Base-by-base conservation (phyloP, 2,797 vertebrate genomes). In the Ispidina picta region DNA sequence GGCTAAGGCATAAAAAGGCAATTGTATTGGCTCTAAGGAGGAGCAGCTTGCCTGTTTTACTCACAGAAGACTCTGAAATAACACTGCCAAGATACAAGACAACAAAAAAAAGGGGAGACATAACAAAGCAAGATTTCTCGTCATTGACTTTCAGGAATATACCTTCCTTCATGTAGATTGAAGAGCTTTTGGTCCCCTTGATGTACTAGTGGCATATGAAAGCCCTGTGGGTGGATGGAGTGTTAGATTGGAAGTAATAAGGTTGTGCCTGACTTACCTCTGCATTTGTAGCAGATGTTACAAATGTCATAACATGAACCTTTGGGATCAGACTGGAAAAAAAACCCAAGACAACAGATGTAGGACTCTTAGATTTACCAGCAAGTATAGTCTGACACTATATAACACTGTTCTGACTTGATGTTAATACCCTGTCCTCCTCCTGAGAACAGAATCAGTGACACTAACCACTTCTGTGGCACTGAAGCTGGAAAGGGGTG, bases 261-360 rank as follows among this genome's bases (percentile, higher is more conserved):
- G 94, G 87, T 92, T 96, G 95, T 97, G 95, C 93, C 94, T 97
- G 97, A 96, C 94, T 97, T 97, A 96, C 92, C 92, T 97, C 92
- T 51, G 12, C 83, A 95, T 97, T 97, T 90, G 94, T 87, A 97
- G 95, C 96, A 97, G 97, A 97, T 97, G 96, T 96, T 95, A 93
- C 92, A 96, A 95, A 96, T 97, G 96, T 97, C 94, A 96, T 94
- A 96, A 97, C 92, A 95, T 90, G 95, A 96, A 96, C 95, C 95
- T 97, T 96, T 95, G 97, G 96, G 94, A 97, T 97, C 91, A 85
- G 88, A 63, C 56, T 93, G 81, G 76, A 29, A 33, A 56, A 58
- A 87, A 91, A 82, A 39, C 82, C 71, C 91, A 94, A 70, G 93
- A 86, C 92, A 95, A 94, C 96, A 96, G 92, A 96, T 95, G 92